phyloP scores from a whole-genome alignment of 1,140 invertebrate species.

The Dendrolimus punctatus region DNA sequence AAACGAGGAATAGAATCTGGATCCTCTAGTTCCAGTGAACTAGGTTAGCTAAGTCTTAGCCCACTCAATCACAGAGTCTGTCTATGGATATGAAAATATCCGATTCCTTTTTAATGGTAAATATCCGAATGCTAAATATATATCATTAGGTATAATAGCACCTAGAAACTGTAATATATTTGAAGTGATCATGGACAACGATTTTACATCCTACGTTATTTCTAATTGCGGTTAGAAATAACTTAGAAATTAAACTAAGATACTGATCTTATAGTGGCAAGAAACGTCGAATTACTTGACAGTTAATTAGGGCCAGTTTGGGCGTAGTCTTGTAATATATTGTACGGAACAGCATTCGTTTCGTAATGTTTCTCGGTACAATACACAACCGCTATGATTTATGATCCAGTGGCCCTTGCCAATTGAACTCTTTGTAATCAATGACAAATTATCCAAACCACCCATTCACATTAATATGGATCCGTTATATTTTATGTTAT shows the following conservation, averaged over 20 bases:
- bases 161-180: too few relatives aligned
- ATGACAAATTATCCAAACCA: conserved; percentile 54
- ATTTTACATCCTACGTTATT: too few relatives aligned
- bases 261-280: conserved; percentile 15
- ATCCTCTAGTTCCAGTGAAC: too few relatives aligned
- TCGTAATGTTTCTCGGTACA: conserved; percentile 45
- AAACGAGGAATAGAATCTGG: too few relatives aligned
- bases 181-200: too few relatives aligned
- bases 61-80: too few relatives aligned
- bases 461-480: conserved; percentile 43
- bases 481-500: conserved; percentile 17
- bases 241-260: not conserved
- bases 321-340: conserved; percentile 34
- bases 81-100: too few relatives aligned
- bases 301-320: conserved; percentile 62
- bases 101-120: too few relatives aligned
- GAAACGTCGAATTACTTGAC: conserved; percentile 55
- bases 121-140: too few relatives aligned
- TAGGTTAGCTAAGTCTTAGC: too few relatives aligned
- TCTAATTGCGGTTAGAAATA: too few relatives aligned
- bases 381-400: conserved; percentile 51
- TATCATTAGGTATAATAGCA: too few relatives aligned
- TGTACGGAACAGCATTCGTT: conserved; percentile 38
- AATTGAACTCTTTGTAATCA: conserved; percentile 51
- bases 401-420: conserved; percentile 32